Evolutionary conservation across 2,888 invertebrate species (phyloP), one percentile per base, ranked within the genome.

Genomic region (Pterobdella sp.): DNA sequence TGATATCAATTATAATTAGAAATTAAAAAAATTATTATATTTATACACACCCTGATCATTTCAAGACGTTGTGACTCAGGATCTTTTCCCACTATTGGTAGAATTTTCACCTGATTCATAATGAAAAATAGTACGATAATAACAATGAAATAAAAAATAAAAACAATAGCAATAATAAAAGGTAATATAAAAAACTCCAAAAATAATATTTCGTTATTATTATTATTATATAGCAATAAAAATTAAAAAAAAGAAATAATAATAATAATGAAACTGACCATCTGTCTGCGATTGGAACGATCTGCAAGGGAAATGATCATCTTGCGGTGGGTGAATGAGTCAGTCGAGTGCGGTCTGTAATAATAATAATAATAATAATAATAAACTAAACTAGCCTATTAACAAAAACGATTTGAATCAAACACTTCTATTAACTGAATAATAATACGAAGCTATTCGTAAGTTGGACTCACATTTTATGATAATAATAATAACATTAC

Each of bases 221-320:
- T 26, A 56, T 56, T 14, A 56, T 3, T 14, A 56, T n/a, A n/a
- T 56, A 56, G 26, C 26, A 56, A 56, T 56, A 56, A 56, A 14
- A 56, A 56, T 56, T 26, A 18, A 3, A 18, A 4, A 56, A 18
- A 14, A 56, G 4, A 56, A 22, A 56, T 56, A 56, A 18, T 56
- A 18, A 56, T 26, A 56, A 56, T 18, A 56, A 14, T 56, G 26
- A 56, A 56, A 56, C 18, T 26, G 26, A 56, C 60, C 60, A 56
- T 84, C 77, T 83, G 83, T 69, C 81, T 78, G 76, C 84, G 84
- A 7, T 80, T 92, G 90, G 64, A 93, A 91, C 72, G 95, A 85
- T 98, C 97, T 0, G 97, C 97, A 78, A 97, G 86, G 0, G 95
- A 96, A 85, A 97, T 88, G 0, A 97, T 98, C 91, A 98, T 96